Base-by-base conservation (phyloP, 1,140 invertebrate genomes). In the Drosophila kanapiae region DNA sequence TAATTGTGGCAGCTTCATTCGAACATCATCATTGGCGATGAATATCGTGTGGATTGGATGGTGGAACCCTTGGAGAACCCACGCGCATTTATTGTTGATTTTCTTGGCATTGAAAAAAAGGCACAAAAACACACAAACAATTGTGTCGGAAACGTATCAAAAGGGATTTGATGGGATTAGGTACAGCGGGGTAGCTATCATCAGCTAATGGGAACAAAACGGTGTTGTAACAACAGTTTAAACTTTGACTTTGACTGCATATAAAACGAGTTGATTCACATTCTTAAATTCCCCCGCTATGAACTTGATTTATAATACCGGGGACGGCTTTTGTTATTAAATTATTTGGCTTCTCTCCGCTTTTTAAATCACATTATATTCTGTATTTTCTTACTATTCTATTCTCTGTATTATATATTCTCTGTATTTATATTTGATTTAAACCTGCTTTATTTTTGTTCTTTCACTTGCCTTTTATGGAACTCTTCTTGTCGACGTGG, bases 31-130 rank as follows among this genome's bases (percentile, higher is more conserved):
- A 38, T 14, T 13, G 29, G 61, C 13, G 18, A n/a, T 33, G 63
- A 67, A 63, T 62, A 63, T 23, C 31, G 43, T 63, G 58, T 45
- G 58, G 31, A 47, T 42, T 31, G 18, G 23, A 29, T 27, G 35
- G n/a, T 14, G 23, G 18, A 37, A 51, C 69, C 69, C 69, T 72
- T 48, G n/a, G 35, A 33, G 67, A 72, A 42, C 69, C 69, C 69
- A 72, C 69, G 43, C 69, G 67, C 53, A 27, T 54, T 42, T 76
- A 45, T 75, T 71, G 61, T 80, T 80, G 57, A 60, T 75, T 82
- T 78, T 74, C 70, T 74, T 82, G 83, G 72, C 83, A 87, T 87
- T 87, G 83, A 87, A 86, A 67, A 64, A 18, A 67, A 61, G 18
- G 56, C 59, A 65, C 47, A n/a, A 4, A 29, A n/a, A 48, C 13